A percentile compares a stretch with the other conserved stretches of the same genome.
Evolutionary conservation across 2,888 invertebrate species (phyloP).

Genomic region (Helicoverpa assulta): DNA sequence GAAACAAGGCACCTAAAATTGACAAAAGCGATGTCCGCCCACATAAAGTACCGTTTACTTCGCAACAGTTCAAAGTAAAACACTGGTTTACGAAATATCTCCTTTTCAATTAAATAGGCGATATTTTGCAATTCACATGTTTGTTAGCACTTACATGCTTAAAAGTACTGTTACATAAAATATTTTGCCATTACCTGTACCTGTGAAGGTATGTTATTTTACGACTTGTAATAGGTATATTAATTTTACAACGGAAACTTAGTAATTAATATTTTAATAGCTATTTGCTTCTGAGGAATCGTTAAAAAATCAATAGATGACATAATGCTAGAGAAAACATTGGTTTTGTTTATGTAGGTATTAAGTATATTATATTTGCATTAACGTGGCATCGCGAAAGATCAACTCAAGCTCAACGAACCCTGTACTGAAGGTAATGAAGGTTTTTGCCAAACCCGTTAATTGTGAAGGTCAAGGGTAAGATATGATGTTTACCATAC

Average conservation of each 20-base stretch:
- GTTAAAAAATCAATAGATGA: neutral
- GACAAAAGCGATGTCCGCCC: constrained; percentile 23
- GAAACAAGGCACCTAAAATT: constrained; percentile 23
- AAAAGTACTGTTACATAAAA: neutral
- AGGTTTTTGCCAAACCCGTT: constrained; percentile 11
- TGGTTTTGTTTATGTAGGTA: neutral
- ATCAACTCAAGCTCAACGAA: neutral
- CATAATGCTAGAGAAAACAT: neutral
- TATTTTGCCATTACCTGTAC: neutral
- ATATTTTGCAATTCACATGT: constrained; percentile 22
- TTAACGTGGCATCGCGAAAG: neutral
- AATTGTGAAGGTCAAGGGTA: constrained; percentile 18
- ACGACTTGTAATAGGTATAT: too few relatives aligned
- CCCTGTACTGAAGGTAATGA: neutral
- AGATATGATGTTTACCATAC: constrained; percentile 18
- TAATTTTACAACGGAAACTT: too few relatives aligned
- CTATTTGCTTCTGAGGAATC: neutral
- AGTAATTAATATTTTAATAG: neutral
- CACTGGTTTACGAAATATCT: constrained; percentile 24
- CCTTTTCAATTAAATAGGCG: constrained; percentile 31
- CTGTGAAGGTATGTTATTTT: too few relatives aligned
- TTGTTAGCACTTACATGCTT: neutral
- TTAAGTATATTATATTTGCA: neutral
- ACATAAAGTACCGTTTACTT: constrained; percentile 10
- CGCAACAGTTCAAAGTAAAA: constrained; percentile 36